phyloP scores from a whole-genome alignment of 2,113 vertebrate species.

The Pampusana beccarii region DNA sequence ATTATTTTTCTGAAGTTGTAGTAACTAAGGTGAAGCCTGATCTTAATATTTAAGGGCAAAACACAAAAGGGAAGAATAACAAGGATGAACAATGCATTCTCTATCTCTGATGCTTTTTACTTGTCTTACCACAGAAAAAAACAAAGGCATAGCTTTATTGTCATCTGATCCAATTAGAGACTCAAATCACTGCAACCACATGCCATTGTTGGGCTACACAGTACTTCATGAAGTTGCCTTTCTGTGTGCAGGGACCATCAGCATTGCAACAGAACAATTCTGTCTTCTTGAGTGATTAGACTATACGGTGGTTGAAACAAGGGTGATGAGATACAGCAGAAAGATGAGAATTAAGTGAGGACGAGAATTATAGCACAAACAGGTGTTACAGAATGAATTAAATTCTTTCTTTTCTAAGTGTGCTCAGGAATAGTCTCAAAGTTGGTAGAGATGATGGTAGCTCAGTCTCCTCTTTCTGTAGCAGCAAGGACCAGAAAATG shows the following conservation, averaged over 20 bases:
- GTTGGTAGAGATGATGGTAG: not conserved
- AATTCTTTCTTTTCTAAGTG: not conserved
- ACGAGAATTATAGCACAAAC: not conserved
- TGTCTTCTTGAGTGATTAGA: not conserved
- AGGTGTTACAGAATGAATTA: fast-evolving
- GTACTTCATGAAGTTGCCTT: not conserved
- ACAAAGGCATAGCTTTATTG: not conserved
- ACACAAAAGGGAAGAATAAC: not conserved
- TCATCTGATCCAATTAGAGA: not conserved
- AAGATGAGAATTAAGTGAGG: not conserved
- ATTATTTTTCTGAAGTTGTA: not conserved
- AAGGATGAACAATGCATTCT: not conserved
- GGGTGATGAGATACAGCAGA: not conserved
- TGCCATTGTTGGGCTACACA: not conserved
- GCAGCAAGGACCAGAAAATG: not conserved
- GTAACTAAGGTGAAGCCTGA: not conserved
- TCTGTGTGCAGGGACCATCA: not conserved
- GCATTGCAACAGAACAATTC: not conserved
- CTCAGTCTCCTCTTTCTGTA: not conserved
- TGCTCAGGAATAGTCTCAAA: not conserved
- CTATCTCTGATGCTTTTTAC: not conserved
- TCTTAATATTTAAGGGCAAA: not conserved
- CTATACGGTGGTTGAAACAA: not conserved
- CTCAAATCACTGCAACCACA: not conserved
- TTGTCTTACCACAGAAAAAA: not conserved